phyloP scores from a whole-genome alignment of 30 jellyfish, hydroid and myxozoan species.

The Mastigias papua region DNA sequence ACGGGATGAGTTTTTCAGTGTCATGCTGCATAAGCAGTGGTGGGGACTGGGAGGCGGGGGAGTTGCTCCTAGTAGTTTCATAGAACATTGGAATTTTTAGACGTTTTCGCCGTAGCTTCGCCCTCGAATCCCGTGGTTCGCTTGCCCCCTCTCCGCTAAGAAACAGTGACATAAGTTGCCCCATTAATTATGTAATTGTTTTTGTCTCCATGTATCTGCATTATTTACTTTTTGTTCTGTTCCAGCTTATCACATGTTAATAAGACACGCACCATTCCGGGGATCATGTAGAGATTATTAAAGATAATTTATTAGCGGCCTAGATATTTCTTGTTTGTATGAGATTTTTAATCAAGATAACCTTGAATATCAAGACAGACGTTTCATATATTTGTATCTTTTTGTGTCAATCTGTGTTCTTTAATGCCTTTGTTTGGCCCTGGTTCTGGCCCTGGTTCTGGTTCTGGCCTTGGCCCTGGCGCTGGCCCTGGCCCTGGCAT shows the following conservation, averaged over 20 bases:
- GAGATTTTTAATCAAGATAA: constrained; percentile 14
- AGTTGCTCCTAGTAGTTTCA: too few relatives aligned
- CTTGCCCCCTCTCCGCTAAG: too few relatives aligned
- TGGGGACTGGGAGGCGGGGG: too few relatives aligned
- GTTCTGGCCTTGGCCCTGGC: background rate
- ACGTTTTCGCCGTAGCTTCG: too few relatives aligned
- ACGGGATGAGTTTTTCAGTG: too few relatives aligned
- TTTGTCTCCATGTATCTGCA: background rate
- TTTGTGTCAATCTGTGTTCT: too few relatives aligned
- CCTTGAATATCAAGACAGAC: constrained; percentile 10
- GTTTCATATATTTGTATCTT: background rate
- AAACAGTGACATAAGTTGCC: too few relatives aligned
- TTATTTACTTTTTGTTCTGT: background rate
- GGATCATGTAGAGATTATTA: background rate
- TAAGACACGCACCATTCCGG: background rate
- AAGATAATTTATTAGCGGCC: constrained; percentile 5
- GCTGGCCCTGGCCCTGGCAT: background rate
- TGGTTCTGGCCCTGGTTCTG: background rate
- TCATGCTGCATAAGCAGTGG: too few relatives aligned
- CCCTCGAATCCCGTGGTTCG: too few relatives aligned
- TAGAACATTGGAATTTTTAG: too few relatives aligned
- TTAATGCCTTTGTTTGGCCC: too few relatives aligned
- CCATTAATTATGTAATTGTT: too few relatives aligned
- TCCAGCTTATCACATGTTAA: background rate
- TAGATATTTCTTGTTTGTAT: constrained; percentile 7